Evolutionary conservation across 2,113 vertebrate genomes (phyloP).

Genomic region (Platycercus adscitus): DNA sequence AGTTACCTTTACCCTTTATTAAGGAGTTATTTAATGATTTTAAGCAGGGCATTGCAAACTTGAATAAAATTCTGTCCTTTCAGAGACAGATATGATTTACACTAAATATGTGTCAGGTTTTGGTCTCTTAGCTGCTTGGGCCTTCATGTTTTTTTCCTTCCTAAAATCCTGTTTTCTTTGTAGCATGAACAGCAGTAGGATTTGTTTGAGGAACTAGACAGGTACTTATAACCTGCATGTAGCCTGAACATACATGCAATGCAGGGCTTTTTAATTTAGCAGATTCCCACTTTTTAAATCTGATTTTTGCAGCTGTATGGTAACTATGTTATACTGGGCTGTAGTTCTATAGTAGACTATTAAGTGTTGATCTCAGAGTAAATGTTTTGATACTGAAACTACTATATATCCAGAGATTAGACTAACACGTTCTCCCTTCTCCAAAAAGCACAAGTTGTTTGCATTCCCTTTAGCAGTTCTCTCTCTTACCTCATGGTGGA

Average conservation of each 20-base stretch:
- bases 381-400: not conserved
- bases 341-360: not conserved
- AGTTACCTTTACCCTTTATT: not conserved
- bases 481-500: not conserved
- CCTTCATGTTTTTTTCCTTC: not conserved
- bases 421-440: accelerated
- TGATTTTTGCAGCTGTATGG: not conserved
- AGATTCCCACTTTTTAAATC: not conserved
- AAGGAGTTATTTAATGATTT: not conserved
- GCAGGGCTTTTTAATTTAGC: not conserved
- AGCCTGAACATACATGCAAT: not conserved
- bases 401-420: not conserved
- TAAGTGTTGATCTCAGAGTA: not conserved
- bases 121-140: not conserved
- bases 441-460: not conserved
- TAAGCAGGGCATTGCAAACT: not conserved
- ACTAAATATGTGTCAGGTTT: not conserved
- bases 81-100: not conserved
- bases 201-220: not conserved
- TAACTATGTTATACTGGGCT: not conserved
- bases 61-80: not conserved
- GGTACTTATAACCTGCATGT: not conserved
- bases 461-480: not conserved
- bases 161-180: not conserved
- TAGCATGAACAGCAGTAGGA: not conserved